These are phyloP conservation scores for Acanthacorydalis orientalis DNA, from an alignment of 2,888 invertebrate species.

Conservation along the genomic window DNA sequence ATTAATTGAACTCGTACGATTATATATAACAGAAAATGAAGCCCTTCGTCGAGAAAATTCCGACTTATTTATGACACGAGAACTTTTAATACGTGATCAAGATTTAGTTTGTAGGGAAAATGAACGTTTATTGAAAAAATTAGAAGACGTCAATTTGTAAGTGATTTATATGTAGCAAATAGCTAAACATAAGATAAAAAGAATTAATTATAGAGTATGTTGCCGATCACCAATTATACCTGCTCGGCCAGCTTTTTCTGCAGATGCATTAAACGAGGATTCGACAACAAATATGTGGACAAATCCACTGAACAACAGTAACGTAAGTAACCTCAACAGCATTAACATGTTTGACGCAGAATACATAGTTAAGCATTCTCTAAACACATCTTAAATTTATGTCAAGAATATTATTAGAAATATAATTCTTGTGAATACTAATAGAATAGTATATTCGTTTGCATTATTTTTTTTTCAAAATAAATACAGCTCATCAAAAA, in stretches of 20 bases:
- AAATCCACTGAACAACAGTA: constrained; percentile 29
- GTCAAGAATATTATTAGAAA: too few relatives aligned
- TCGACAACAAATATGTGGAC: constrained; percentile 50
- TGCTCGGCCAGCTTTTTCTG: constrained; percentile 55
- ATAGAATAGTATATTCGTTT: too few relatives aligned
- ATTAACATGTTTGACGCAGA: too few relatives aligned
- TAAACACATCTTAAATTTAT: too few relatives aligned
- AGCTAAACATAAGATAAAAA: neutral
- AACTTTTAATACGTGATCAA: constrained; percentile 71
- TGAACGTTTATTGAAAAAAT: constrained; percentile 68
- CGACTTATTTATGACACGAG: constrained; percentile 63
- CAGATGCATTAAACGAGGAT: constrained; percentile 24
- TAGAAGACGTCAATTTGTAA: constrained; percentile 79
- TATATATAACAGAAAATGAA: constrained; percentile 71
- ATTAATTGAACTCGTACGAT: constrained; percentile 64
- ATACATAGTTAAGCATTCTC: too few relatives aligned
- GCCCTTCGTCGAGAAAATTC: constrained; percentile 68
- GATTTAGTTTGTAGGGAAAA: constrained; percentile 83
- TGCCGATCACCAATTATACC: constrained; percentile 70
- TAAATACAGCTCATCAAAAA: too few relatives aligned
- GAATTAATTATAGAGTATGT: constrained; percentile 42
- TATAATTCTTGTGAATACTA: too few relatives aligned
- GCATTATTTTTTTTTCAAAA: too few relatives aligned
- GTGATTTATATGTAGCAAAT: constrained; percentile 19
- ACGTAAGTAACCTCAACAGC: too few relatives aligned